A percentile compares a stretch with the other conserved stretches of the same genome.
Conservation (phyloP, 2,113 vertebrate genomes). For the Datnioides undecimradiatus region DNA sequence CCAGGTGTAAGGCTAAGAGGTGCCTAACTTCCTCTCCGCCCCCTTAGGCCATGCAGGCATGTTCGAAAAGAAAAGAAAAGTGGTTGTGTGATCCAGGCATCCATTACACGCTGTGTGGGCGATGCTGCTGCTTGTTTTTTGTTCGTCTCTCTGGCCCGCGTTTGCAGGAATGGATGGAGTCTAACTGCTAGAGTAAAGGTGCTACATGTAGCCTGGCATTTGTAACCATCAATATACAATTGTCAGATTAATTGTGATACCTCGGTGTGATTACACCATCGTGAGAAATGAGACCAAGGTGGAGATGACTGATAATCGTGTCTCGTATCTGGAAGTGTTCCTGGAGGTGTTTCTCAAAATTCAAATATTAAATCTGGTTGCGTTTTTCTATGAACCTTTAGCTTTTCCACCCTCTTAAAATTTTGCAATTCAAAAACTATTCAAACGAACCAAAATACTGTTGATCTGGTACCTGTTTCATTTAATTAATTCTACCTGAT, state of each 20-base stretch:
- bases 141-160: conserved; percentile 28
- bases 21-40: conserved; percentile 55
- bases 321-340: not conserved
- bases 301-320: not conserved
- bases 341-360: not conserved
- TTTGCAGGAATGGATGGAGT: conserved; percentile 29
- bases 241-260: conserved; percentile 36
- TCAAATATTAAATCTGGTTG: not conserved
- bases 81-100: conserved; percentile 57
- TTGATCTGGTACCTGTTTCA: not conserved
- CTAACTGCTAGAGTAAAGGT: conserved; percentile 45
- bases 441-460: not conserved
- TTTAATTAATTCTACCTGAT: not conserved
- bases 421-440: not conserved
- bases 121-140: conserved; percentile 50
- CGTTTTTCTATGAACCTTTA: not conserved
- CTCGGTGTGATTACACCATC: conserved; percentile 18
- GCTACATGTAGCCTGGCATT: conserved; percentile 42
- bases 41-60: conserved; percentile 51
- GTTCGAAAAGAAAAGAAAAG: conserved; percentile 47
- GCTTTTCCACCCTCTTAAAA: not conserved
- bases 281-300: not conserved
- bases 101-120: conserved; percentile 65
- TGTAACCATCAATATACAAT: conserved; percentile 10
- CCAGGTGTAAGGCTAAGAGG: conserved; percentile 77